Base-by-base conservation (phyloP, 1,140 invertebrate genomes). In the Scylla paramamosain region DNA sequence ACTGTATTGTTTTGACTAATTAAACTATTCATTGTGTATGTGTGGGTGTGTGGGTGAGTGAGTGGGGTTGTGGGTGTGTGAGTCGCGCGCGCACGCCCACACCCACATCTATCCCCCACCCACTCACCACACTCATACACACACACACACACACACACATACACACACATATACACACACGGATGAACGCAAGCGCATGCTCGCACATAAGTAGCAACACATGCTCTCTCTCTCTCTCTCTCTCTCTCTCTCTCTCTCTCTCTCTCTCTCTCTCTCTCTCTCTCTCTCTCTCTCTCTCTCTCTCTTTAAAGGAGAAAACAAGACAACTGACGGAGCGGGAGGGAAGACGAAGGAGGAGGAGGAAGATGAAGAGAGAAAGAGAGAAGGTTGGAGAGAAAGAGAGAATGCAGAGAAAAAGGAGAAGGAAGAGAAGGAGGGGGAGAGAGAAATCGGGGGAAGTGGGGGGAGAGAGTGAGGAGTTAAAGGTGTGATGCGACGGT, bases 251-350 rank as follows among this genome's bases (percentile, higher is more conserved):
- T 88, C 87, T 88, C 87, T 32, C 87, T 88, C 87, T 88, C 87
- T 32, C 87, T 88, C 87, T 88, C 87, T 32, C 87, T 88, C 87
- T 88, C 87, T 32, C 87, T 88, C 87, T 88, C 87, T 88, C 87
- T 32, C 87, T 88, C 87, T 88, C 87, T 88, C 87, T 88, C 87
- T 88, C 87, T 88, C 87, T 32, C 87, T 88, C 87, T 88, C 87
- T 88, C 87, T 88, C 87, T 88, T 29, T 25, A 25, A 32, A 39
- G 87, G 7, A 31, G 12, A 32, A 88, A 45, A 39, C 20, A 88
- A 32, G 14, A 88, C 10, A 39, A 88, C 20, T 88, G 87, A 3
- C 12, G 20, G 45, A 52, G 90, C 0, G 52, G 59, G 25, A n/a
- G 10, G 29, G 7, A 31, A 59, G 45, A 25, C 10, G 14, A 4